phyloP scores from a whole-genome alignment of 2,888 invertebrate genomes.

The Acanthosepion esculentum region DNA sequence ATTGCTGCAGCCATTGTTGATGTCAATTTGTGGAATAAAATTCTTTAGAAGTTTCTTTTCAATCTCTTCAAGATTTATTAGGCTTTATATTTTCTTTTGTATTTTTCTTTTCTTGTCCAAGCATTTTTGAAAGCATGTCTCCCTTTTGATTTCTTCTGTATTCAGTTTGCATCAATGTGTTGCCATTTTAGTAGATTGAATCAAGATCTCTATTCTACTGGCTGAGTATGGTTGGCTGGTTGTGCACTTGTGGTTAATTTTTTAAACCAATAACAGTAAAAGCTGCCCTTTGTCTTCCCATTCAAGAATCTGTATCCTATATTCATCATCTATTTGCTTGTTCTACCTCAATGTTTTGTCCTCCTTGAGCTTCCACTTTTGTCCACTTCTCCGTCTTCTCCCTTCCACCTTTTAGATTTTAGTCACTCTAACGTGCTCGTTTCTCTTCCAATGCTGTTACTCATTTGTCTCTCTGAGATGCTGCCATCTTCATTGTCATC shows the following conservation, averaged over 20 bases:
- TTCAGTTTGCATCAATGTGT: background rate
- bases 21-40: background rate
- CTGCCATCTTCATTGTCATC: background rate
- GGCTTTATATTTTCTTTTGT: background rate
- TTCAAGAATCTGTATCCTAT: background rate
- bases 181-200: background rate
- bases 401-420: background rate
- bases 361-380: background rate
- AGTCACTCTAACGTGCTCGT: background rate
- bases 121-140: background rate
- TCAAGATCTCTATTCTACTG: background rate
- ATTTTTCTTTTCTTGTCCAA: background rate
- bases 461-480: background rate
- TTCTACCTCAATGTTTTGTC: background rate
- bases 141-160: background rate
- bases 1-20: background rate
- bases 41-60: background rate
- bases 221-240: background rate
- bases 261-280: background rate
- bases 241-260: background rate
- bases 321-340: background rate
- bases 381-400: background rate
- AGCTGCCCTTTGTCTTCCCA: background rate
- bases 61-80: background rate
- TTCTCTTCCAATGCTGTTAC: background rate